phyloP scores from a whole-genome alignment of 2,113 vertebrate species.

The Rhynchomys soricoides region DNA sequence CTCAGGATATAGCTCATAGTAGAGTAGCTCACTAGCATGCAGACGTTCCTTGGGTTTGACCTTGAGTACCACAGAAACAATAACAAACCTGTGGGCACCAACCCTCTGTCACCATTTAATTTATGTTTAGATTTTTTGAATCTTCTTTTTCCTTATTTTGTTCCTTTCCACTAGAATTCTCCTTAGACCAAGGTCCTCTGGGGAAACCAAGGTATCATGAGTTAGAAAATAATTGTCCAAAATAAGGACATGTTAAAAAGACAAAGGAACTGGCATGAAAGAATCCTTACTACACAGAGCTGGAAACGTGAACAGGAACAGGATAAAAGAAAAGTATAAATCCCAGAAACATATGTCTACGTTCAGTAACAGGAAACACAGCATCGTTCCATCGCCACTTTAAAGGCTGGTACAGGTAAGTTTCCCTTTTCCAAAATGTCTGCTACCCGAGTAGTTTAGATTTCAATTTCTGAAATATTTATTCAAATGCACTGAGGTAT shows the following conservation, averaged over 20 bases:
- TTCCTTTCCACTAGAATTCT: background rate
- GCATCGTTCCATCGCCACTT: background rate
- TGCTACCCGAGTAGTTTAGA: background rate
- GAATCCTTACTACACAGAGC: background rate
- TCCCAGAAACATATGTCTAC: background rate
- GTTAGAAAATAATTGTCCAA: background rate
- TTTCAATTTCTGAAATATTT: background rate
- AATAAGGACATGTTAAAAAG: background rate
- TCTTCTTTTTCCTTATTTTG: background rate
- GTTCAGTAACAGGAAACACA: background rate
- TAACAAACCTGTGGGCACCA: background rate
- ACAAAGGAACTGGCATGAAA: background rate
- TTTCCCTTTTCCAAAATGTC: background rate
- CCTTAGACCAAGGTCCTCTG: background rate
- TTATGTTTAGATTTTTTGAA: background rate
- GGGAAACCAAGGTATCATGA: background rate
- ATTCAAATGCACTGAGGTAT: background rate
- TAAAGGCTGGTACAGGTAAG: background rate
- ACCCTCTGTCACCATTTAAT: background rate
- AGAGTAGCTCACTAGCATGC: background rate
- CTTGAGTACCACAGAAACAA: background rate
- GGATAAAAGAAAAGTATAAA: background rate
- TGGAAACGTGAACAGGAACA: background rate
- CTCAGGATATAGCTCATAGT: background rate
- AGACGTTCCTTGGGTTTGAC: background rate